Conservation (phyloP, 2,888 invertebrate genomes). For the Sclerodermus sp. region DNA sequence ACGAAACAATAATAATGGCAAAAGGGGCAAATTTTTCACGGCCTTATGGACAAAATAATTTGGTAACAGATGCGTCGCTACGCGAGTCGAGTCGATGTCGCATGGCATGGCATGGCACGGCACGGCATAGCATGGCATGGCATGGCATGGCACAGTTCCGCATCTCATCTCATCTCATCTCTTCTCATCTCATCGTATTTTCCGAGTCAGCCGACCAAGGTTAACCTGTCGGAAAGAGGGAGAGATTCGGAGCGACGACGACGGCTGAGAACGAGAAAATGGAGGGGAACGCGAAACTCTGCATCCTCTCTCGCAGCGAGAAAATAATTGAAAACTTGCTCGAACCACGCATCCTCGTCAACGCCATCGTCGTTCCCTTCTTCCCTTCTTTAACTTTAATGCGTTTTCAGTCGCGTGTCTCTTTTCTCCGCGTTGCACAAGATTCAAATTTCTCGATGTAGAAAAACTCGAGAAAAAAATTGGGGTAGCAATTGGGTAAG, state of each 20-base stretch:
- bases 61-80: slow-evolving; percentile 57
- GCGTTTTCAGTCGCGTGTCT: background rate
- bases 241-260: background rate
- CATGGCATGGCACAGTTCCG: no score
- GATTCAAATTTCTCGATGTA: slow-evolving; percentile 15
- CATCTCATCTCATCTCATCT: background rate
- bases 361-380: background rate
- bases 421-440: background rate
- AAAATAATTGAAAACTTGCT: no score
- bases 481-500: no score
- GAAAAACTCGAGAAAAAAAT: no score
- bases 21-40: slow-evolving; percentile 54
- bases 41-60: slow-evolving; percentile 56
- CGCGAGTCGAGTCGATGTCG: no score
- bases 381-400: slow-evolving; percentile 9
- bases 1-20: slow-evolving; percentile 55
- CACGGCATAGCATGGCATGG: no score
- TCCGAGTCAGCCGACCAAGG: slow-evolving; percentile 55
- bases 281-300: background rate
- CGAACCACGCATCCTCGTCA: no score
- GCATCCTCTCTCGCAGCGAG: no score
- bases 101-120: no score
- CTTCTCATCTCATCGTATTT: slow-evolving; percentile 41
- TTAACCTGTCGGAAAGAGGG: slow-evolving; percentile 34
- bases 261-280: background rate